Evolutionary conservation across 2,113 vertebrate species (phyloP).

Genomic region (Dasyurus viverrinus): DNA sequence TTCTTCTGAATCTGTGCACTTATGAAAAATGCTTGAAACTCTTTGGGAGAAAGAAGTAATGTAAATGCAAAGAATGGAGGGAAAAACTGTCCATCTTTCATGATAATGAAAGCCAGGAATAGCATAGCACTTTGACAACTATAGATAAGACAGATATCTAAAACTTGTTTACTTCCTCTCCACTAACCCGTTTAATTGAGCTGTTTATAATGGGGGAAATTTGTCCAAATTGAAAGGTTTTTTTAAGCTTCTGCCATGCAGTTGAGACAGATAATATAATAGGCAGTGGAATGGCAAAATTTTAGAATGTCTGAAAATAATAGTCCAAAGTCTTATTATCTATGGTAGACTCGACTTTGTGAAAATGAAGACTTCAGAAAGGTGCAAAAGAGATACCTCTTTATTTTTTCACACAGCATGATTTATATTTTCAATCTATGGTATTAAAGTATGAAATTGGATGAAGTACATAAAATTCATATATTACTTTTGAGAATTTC

Average conservation of each 20-base stretch:
- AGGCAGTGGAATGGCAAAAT: neutral
- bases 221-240: neutral
- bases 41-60: neutral
- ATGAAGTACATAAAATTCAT: neutral
- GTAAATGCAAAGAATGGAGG: neutral
- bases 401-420: neutral
- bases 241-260: neutral
- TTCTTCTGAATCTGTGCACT: neutral
- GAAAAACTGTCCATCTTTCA: neutral
- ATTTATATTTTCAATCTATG: neutral
- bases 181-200: neutral
- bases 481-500: neutral
- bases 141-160: neutral
- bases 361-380: neutral
- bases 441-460: neutral
- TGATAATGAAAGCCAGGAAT: neutral
- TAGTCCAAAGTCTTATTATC: neutral
- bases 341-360: neutral
- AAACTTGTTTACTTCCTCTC: neutral
- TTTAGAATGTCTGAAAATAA: neutral
- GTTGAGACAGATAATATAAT: neutral
- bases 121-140: neutral
- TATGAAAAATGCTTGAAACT: conserved; percentile 12
- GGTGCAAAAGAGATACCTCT: neutral
- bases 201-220: neutral